Base-by-base conservation (phyloP, 2,888 invertebrate genomes). In the Nemurella pictetii region DNA sequence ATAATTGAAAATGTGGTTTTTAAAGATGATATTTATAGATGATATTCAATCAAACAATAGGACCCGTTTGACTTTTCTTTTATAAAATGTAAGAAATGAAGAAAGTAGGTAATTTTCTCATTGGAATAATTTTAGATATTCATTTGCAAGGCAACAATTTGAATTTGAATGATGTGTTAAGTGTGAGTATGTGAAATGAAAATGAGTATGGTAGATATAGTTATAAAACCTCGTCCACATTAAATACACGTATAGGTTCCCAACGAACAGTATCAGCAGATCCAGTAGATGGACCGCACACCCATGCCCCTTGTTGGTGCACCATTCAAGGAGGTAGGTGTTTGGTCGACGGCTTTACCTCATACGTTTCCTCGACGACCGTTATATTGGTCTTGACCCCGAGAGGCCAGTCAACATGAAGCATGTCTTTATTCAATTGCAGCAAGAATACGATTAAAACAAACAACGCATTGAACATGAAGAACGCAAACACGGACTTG, bases 391-490 rank as follows among this genome's bases (percentile, higher is more conserved):
- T 97, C 93, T 96, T 96, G 92, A 97, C 95, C 91, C 97, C 97
- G 90, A 97, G 94, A 90, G 98, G 98, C 98, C 98, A 98, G 93
- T 97, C 94, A 92, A 98, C 95, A 93, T 98, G 97, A 91, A 99
- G 95, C 92, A 97, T 96, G 93, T 98, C 97, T 95, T 98, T 98
- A 93, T 99, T 98, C 92, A 99, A 94, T 95, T 99, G 99, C 91
- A 99, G 96, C 92, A 99, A 96, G 93, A 99, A 97, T 90, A 99
- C 98, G 92, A 98, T 97, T 93, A 99, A 95, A 91, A 99, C 97
- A 95, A 99, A 99, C 90, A 99, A 95, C 91, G 98, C 97, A 95
- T 99, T 99, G 94, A 99, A 96, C 98, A 99, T 99, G 93, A 99
- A 96, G 95, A 99, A 98, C 90, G 97, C 97, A 92, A 98, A 98